Conservation (phyloP, 2,113 vertebrate species). For the Sylvilagus bachmani region DNA sequence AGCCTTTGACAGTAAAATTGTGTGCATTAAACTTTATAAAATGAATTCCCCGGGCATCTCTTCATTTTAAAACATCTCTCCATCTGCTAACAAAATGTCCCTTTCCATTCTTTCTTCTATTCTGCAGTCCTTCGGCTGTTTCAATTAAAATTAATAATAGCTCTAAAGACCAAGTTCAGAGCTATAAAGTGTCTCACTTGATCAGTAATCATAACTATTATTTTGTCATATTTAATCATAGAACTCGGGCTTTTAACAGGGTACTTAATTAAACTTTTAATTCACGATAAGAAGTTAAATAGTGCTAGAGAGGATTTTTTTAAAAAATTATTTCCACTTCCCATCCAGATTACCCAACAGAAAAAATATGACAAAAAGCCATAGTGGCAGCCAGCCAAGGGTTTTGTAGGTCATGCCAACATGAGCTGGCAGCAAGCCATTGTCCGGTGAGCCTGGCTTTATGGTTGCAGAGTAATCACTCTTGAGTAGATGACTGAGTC, state of each 20-base stretch:
- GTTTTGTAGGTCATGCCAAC: slow-evolving; percentile 89
- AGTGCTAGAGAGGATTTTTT: slow-evolving; percentile 84
- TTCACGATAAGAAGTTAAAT: slow-evolving; percentile 90
- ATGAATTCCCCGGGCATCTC: background rate
- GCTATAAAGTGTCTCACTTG: slow-evolving; percentile 83
- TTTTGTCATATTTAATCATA: slow-evolving; percentile 89
- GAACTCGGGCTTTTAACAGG: slow-evolving; percentile 86
- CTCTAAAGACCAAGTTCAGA: slow-evolving; percentile 77
- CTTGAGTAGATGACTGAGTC: slow-evolving; percentile 89
- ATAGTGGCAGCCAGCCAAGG: slow-evolving; percentile 87
- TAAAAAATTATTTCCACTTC: slow-evolving; percentile 84
- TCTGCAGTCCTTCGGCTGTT: slow-evolving; percentile 62
- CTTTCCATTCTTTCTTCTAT: slow-evolving; percentile 47
- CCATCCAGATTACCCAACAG: slow-evolving; percentile 82
- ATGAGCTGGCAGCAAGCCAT: slow-evolving; percentile 88
- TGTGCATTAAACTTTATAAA: slow-evolving; percentile 51
- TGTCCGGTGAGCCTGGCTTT: slow-evolving; percentile 94
- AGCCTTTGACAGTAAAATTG: background rate
- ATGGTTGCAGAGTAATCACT: slow-evolving; percentile 87
- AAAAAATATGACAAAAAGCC: slow-evolving; percentile 84
- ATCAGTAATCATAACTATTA: slow-evolving; percentile 86
- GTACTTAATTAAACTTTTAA: slow-evolving; percentile 90
- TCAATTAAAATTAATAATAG: slow-evolving; percentile 82
- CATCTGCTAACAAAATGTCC: slow-evolving; percentile 53
- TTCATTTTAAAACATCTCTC: slow-evolving; percentile 49